These are phyloP conservation scores for Sterrhoptilus dennistouni DNA, from an alignment of 2,113 vertebrate genomes.

Conservation along the genomic window DNA sequence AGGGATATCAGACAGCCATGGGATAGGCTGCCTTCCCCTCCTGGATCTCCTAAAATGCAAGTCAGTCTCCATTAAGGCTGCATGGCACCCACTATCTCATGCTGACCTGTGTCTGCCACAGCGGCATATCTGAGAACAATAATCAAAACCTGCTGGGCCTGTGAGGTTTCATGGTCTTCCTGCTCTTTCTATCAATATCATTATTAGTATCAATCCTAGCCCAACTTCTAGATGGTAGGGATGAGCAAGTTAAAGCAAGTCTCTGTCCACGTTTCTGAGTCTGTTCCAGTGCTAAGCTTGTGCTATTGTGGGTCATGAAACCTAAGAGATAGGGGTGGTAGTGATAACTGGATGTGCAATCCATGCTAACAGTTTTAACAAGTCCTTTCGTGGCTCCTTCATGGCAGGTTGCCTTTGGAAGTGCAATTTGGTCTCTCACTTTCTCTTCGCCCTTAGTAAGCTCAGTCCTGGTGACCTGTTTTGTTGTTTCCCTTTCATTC, in stretches of 20 bases:
- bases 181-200: not conserved
- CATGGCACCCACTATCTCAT: not conserved
- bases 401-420: not conserved
- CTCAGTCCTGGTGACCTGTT: not conserved
- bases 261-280: fast-evolving
- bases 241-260: not conserved
- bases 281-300: not conserved
- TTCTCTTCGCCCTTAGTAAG: not conserved
- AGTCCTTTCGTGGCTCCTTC: not conserved
- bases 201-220: not conserved
- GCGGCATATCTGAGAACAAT: not conserved
- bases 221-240: not conserved
- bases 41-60: not conserved
- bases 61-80: not conserved
- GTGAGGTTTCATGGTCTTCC: not conserved
- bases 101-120: fast-evolving
- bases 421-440: not conserved
- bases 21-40: not conserved
- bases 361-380: not conserved
- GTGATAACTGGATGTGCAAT: not conserved
- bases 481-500: not conserved
- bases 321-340: not conserved
- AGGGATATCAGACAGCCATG: not conserved
- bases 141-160: too few relatives aligned
- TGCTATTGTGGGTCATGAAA: not conserved